Base-by-base conservation (phyloP, 1,140 invertebrate species). In the Tetragonula clypearis region DNA sequence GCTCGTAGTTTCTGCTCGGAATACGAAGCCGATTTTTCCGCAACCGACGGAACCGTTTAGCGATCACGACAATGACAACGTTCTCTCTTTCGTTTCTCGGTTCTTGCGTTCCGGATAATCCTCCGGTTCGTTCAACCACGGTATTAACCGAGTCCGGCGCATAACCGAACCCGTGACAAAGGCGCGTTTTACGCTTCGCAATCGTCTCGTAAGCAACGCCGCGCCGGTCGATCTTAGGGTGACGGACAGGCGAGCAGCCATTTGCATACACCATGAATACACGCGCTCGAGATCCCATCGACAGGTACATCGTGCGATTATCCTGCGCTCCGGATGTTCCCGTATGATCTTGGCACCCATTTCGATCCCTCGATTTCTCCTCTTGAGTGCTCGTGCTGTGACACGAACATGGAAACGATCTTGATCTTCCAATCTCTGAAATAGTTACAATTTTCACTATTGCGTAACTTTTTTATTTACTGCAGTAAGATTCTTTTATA, bases 111-210 rank as follows among this genome's bases (percentile, higher is more conserved):
- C 26, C 49, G 23, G 55, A 56, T 69, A 55, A 55, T 11, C 19
- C 15, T 30, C 41, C 9, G 23, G 19, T 81, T 5, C 26, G 58
- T 56, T 49, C n/a, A 15, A n/a, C 17, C 69, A 8, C 71, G 71
- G 60, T 62, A 30, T 8, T 53, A 69, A 58, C 55, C 60, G 79
- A 53, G 79, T 9, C 35, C 23, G 21, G 1, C 55, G 60, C 49
- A 69, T 58, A 71, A 74, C 30, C 55, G 73, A 58, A 73, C 35
- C 86, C 30, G 68, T 56, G 86, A 81, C 83, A 76, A 81, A 73
- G 89, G 87, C 92, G 90, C 89, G 92, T 94, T 92, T 91, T 90
- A 90, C 77, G 75, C 89, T 87, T 86, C 88, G 92, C 92, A 55
- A 87, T 60, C 73, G 60, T 81, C 81, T 35, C 49, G 62, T 35